Conservation (phyloP, 2,113 vertebrate genomes). For the Octodon degus region DNA sequence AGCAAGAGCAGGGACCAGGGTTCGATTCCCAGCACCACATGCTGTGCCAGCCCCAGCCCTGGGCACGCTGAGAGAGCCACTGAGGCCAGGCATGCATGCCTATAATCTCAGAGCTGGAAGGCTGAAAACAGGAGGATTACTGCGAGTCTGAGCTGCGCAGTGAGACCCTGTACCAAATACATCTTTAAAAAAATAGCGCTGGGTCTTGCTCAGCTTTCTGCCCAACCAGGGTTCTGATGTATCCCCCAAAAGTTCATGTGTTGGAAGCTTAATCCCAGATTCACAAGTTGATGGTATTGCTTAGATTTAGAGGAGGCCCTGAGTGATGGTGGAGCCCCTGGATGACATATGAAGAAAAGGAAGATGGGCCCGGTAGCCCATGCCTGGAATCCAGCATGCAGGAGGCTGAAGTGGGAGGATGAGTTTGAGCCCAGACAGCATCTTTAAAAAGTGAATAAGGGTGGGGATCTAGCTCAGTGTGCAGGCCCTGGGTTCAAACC, state of each 20-base stretch:
- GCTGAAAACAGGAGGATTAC: too few relatives aligned
- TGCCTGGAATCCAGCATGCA: not conserved
- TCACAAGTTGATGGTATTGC: not conserved
- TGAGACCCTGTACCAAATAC: too few relatives aligned
- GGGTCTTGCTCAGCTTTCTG: accelerated
- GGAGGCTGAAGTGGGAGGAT: not conserved
- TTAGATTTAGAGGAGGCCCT: not conserved
- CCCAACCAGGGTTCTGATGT: not conserved
- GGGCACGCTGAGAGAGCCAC: too few relatives aligned
- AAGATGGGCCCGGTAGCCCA: not conserved
- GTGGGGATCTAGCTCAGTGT: not conserved
- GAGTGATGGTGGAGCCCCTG: too few relatives aligned
- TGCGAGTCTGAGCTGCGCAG: too few relatives aligned
- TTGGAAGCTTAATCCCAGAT: too few relatives aligned
- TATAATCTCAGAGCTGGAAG: too few relatives aligned
- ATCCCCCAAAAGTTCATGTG: not conserved
- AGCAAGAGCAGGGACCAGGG: too few relatives aligned
- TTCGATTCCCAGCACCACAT: too few relatives aligned
- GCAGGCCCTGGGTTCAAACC: not conserved
- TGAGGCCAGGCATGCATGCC: too few relatives aligned
- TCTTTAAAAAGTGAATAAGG: not conserved
- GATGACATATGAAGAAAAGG: not conserved
- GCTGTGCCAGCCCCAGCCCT: too few relatives aligned
- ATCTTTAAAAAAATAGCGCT: not conserved
- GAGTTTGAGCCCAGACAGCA: not conserved